phyloP scores from a whole-genome alignment of 1,140 invertebrate genomes.

The Dinoponera quadriceps region DNA sequence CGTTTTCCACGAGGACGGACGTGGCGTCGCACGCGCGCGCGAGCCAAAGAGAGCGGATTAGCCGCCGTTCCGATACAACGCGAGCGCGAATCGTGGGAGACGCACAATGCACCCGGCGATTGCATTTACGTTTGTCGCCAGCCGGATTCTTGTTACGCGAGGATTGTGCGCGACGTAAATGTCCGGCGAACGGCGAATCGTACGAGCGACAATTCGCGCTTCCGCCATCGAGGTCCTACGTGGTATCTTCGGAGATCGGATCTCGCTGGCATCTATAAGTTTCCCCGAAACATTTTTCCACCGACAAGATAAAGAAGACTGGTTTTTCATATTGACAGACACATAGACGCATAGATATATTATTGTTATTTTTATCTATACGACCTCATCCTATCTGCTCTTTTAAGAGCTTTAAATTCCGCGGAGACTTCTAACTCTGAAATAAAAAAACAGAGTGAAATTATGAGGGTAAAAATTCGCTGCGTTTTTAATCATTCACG shows the following conservation, averaged over 20 bases:
- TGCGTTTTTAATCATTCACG: too few species aligned
- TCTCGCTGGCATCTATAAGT: too few species aligned
- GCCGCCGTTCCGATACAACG: constrained; percentile 23
- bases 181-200: neutral
- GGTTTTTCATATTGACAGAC: too few species aligned
- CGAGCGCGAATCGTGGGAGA: constrained; percentile 50
- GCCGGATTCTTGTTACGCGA: constrained; percentile 41
- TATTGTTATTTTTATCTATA: too few species aligned
- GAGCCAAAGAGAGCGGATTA: constrained; percentile 26
- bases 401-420: too few species aligned
- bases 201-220: neutral
- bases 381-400: too few species aligned
- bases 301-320: too few species aligned
- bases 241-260: neutral
- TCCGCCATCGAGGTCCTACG: neutral
- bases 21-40: neutral
- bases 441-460: too few species aligned
- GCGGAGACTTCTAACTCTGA: too few species aligned
- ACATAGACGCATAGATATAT: too few species aligned
- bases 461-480: too few species aligned
- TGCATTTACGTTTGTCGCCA: constrained; percentile 34
- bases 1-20: constrained; percentile 65
- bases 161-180: constrained; percentile 36
- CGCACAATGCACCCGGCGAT: constrained; percentile 50
- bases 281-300: too few species aligned